Evolutionary conservation across 2,113 vertebrate species (phyloP), one percentile per base, ranked within the genome.

Genomic region (Ageneiosus marmoratus): DNA sequence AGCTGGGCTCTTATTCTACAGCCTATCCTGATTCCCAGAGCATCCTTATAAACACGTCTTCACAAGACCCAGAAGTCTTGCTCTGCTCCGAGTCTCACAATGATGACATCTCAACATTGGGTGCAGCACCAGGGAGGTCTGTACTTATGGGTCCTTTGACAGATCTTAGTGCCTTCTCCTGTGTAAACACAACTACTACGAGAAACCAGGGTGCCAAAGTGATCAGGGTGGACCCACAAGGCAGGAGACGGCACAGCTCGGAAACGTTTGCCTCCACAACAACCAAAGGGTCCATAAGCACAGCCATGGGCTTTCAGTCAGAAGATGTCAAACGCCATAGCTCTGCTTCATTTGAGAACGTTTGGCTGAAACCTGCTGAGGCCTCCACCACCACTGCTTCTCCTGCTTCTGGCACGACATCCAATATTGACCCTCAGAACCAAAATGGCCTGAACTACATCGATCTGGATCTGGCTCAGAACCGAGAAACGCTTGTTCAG

Each of bases 371-470:
- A 80, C 94, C 93, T 2, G 92, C 89, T 69, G 94, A 94, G 55
- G 44, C 77, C 1, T 60, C 83, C n/a, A 46, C 62, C 37, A 5
- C 60, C 34, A 22, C 22, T 41, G 0, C 74, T 11, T 1, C 81
- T 37, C 6, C 69, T 27, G 51, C 60, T 44, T 48, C 81, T 41
- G 41, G 78, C 1, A 85, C 88, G 15, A 50, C 70, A 83, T 75
- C 84, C 90, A 81, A 87, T 88, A 37, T 51, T 32, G 0, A 81
- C 77, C 80, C 67, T 67, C 83, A 87, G 77, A 72, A 85, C 83
- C 94, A 94, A 90, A 96, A 95, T 29, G 94, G 93, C 34, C 95
- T 96, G 77, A 96, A 97, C 90, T 96, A 97, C 89, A 96, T 97
- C 41, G 95, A 96, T 89, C 87, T 97, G 93, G 96, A 97, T 92